Base-by-base conservation (phyloP, 1,140 invertebrate species). In the Cyclina sinensis region DNA sequence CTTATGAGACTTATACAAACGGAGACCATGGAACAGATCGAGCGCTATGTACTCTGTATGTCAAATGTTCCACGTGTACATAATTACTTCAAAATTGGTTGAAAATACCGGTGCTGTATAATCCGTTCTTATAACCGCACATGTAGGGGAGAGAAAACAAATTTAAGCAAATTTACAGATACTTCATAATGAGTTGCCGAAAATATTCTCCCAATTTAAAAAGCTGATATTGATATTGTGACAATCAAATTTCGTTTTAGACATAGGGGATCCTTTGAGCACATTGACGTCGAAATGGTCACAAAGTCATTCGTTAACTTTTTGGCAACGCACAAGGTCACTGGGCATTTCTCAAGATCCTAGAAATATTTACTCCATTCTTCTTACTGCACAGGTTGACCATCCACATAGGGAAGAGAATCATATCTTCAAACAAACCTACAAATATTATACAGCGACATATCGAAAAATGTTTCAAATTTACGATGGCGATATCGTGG, bases 201-300 rank as follows among this genome's bases (percentile, higher is more conserved):
- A n/a, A n/a, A n/a, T n/a, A n/a, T n/a, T n/a, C n/a, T n/a, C n/a
- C n/a, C n/a, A n/a, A n/a, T n/a, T n/a, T n/a, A n/a, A n/a, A n/a
- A n/a, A n/a, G n/a, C n/a, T n/a, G n/a, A n/a, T n/a, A n/a, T n/a
- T n/a, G n/a, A n/a, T n/a, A n/a, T n/a, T n/a, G n/a, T n/a, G n/a
- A n/a, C 57, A 87, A 76, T 14, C n/a, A 80, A 16, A 80, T 87
- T 70, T 54, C 85, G 1, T 16, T 87, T 2, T 59, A 87, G 39
- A 80, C 85, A 18, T n/a, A 79, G 27, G n/a, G 85, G 85, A 18
- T 46, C 85, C 3, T 32, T 68, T 18, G 57, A 62, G 54, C 80
- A 87, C 76, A 27, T 24, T 37, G 85, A 87, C 37, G 73, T 80
- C 24, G 46, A 87, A 54, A 73, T 54, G 14, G 35, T 80, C 48